Evolutionary conservation across 2,113 vertebrate genomes (phyloP).

Genomic region (Otus sunia): DNA sequence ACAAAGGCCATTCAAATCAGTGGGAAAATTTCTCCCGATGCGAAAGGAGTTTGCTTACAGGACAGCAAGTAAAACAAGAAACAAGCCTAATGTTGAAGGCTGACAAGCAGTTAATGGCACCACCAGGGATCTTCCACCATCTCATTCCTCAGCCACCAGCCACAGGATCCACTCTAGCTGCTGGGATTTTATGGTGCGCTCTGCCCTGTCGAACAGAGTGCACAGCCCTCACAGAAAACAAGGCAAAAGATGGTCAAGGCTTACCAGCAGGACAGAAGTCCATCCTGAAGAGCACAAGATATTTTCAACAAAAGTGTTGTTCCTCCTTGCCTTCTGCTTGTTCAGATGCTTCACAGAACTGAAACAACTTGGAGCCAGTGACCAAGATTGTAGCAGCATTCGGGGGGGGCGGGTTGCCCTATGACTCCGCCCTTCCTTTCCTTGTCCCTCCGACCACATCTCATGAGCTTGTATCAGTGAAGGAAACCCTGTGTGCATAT

Average conservation of each 20-base stretch:
- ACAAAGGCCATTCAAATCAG: background rate
- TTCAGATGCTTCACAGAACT: conserved; percentile 12
- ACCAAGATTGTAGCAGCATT: background rate
- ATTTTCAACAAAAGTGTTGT: background rate
- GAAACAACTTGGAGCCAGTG: background rate
- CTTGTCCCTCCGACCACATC: background rate
- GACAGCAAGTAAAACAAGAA: background rate
- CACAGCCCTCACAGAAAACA: background rate
- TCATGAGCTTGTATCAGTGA: background rate
- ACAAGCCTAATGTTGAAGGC: background rate
- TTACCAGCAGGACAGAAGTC: conserved; percentile 53
- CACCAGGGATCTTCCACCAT: background rate
- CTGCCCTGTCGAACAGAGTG: accelerated
- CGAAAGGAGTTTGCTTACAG: background rate
- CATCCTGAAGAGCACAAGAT: conserved; percentile 5
- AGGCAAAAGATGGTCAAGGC: background rate
- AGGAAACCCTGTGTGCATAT: background rate
- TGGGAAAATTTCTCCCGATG: accelerated
- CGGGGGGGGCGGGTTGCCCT: background rate
- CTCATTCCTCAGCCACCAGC: background rate
- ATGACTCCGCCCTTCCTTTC: conserved; percentile 39
- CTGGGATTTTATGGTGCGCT: background rate
- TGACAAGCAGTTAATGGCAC: background rate
- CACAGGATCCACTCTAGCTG: background rate
- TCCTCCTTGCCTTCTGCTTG: background rate